A percentile compares a stretch with the other conserved stretches of the same genome.
Evolutionary conservation across 2,797 vertebrate genomes (phyloP).

Genomic region (Acanthurus tractus): DNA sequence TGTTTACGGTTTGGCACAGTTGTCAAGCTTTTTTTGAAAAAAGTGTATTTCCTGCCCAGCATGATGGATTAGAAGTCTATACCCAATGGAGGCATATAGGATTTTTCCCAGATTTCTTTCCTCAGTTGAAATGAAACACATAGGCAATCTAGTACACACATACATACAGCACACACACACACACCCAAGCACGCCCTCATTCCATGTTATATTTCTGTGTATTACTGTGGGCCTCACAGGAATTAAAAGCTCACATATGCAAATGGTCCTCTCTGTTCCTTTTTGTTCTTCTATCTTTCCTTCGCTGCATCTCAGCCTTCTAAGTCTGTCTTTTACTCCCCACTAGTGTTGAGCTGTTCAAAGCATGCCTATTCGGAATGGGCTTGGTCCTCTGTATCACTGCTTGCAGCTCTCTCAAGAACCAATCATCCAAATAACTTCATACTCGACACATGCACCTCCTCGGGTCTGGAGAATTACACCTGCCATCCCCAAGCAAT

Average conservation of each 20-base stretch:
- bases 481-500: no score
- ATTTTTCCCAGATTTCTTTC: neutral
- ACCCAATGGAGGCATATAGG: conserved; percentile 20
- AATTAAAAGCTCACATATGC: conserved; percentile 40
- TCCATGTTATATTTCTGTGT: conserved; percentile 24
- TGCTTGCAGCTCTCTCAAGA: no score
- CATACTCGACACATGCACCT: no score
- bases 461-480: no score
- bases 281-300: conserved; percentile 16
- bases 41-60: conserved; percentile 33
- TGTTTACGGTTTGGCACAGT: conserved; percentile 21
- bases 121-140: conserved; percentile 29
- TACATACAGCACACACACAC: conserved; percentile 4
- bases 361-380: no score
- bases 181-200: conserved; percentile 4
- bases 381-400: no score
- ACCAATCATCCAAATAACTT: no score
- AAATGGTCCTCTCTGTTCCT: conserved; percentile 47
- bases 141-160: neutral
- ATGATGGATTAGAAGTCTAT: conserved; percentile 35
- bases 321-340: conserved; percentile 11
- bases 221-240: conserved; percentile 34
- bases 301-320: conserved; percentile 10
- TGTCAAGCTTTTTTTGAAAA: conserved; percentile 23
- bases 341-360: no score